These are phyloP conservation scores for Colletes collaris DNA, from an alignment of 2,888 invertebrate genomes.

Conservation along the genomic window DNA sequence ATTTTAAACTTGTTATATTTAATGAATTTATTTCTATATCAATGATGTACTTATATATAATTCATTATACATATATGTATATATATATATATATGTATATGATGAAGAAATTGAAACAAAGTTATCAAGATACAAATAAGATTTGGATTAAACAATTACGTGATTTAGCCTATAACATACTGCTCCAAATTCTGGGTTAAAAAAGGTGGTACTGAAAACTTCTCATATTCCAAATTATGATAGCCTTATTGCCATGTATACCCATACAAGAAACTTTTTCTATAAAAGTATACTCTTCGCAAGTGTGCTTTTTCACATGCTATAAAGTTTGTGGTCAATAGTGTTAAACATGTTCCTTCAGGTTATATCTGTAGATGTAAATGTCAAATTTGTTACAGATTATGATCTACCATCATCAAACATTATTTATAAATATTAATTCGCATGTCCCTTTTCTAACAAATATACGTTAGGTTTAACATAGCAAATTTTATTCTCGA, in stretches of 20 bases:
- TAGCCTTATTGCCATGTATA: constrained; percentile 11
- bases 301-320: constrained; percentile 19
- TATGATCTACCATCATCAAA: constrained; percentile 42
- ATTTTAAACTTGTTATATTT: neutral
- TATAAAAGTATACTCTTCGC: neutral
- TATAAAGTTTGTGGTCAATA: constrained; percentile 10
- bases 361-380: constrained; percentile 47
- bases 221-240: constrained; percentile 15
- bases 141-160: constrained; percentile 12
- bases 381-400: constrained; percentile 51
- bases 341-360: constrained; percentile 36
- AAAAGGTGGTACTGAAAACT: neutral
- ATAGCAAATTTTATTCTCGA: constrained; percentile 25
- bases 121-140: neutral
- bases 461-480: constrained; percentile 36
- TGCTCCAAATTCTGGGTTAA: constrained; percentile 21
- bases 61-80: no score
- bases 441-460: constrained; percentile 7
- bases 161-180: constrained; percentile 28
- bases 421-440: constrained; percentile 42
- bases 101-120: neutral
- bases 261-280: neutral
- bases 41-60: neutral
- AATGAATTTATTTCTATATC: neutral
- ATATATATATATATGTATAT: no score